Conservation (phyloP, 2,888 invertebrate species). For the Phortica okadai region DNA sequence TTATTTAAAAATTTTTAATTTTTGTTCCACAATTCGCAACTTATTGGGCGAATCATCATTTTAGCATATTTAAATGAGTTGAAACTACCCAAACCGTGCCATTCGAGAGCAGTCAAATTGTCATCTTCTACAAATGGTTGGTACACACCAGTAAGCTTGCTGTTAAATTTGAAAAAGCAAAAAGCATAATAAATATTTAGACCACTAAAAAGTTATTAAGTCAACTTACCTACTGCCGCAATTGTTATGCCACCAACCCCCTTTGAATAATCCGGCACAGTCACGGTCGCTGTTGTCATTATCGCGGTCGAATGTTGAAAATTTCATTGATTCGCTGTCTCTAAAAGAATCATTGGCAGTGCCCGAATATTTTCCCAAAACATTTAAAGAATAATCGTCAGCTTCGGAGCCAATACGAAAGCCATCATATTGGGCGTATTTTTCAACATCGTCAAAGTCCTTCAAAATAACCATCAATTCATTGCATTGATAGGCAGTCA, state of each 20-base stretch:
- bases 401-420: background rate
- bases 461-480: background rate
- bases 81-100: too few relatives aligned
- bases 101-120: too few relatives aligned
- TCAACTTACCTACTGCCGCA: too few relatives aligned
- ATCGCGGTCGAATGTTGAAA: background rate
- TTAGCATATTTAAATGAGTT: too few relatives aligned
- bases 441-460: background rate
- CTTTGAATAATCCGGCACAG: conserved; percentile 27
- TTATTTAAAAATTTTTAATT: too few relatives aligned
- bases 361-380: background rate
- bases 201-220: too few relatives aligned
- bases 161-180: too few relatives aligned
- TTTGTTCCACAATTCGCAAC: too few relatives aligned
- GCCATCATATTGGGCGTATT: background rate
- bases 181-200: too few relatives aligned
- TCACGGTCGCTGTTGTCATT: background rate
- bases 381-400: background rate
- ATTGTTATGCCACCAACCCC: conserved; percentile 45
- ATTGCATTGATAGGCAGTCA: background rate
- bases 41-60: too few relatives aligned
- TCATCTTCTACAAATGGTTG: too few relatives aligned
- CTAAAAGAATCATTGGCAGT: background rate
- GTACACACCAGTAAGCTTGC: too few relatives aligned
- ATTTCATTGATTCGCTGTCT: background rate